A percentile compares a stretch with the other conserved stretches of the same genome.
Conservation (phyloP, 2,888 invertebrate species). For the Trypoxylon attenuatum region DNA sequence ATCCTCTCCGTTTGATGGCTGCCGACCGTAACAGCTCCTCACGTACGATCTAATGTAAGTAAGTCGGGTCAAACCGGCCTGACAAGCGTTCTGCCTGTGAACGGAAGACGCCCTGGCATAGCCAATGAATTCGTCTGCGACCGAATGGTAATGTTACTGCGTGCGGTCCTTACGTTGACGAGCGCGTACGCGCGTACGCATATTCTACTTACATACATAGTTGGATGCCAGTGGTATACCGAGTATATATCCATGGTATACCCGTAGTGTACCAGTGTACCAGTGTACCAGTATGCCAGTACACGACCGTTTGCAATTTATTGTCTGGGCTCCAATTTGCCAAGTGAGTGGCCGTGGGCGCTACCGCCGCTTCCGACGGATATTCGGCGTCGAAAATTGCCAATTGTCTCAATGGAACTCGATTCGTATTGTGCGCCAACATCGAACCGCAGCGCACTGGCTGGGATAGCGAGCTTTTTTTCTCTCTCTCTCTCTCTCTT, state of each 20-base stretch:
- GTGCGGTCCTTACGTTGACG: conserved; percentile 65
- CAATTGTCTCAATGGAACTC: conserved; percentile 72
- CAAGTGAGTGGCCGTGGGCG: conserved; percentile 66
- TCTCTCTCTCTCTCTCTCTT: conserved; percentile 14
- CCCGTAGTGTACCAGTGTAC: neutral
- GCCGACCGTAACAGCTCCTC: conserved; percentile 53
- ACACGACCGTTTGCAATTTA: conserved; percentile 67
- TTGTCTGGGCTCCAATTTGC: conserved; percentile 69
- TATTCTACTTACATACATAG: conserved; percentile 13
- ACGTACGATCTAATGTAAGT: conserved; percentile 57
- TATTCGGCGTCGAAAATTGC: conserved; percentile 72
- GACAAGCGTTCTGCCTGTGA: conserved; percentile 70
- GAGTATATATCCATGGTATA: conserved; percentile 10
- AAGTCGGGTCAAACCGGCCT: conserved; percentile 60
- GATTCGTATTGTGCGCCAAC: conserved; percentile 62
- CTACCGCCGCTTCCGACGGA: conserved; percentile 69
- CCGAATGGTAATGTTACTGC: conserved; percentile 69
- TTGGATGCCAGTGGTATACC: neutral
- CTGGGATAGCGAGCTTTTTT: conserved; percentile 18
- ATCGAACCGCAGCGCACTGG: conserved; percentile 38
- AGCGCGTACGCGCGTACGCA: conserved; percentile 19
- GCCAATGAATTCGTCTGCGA: conserved; percentile 72
- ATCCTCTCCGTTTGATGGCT: conserved; percentile 48
- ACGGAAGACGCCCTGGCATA: conserved; percentile 68
- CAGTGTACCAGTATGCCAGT: conserved; percentile 3